These are phyloP conservation scores for Halocaridina rubra DNA, from an alignment of 2,888 invertebrate species.

Conservation along the genomic window DNA sequence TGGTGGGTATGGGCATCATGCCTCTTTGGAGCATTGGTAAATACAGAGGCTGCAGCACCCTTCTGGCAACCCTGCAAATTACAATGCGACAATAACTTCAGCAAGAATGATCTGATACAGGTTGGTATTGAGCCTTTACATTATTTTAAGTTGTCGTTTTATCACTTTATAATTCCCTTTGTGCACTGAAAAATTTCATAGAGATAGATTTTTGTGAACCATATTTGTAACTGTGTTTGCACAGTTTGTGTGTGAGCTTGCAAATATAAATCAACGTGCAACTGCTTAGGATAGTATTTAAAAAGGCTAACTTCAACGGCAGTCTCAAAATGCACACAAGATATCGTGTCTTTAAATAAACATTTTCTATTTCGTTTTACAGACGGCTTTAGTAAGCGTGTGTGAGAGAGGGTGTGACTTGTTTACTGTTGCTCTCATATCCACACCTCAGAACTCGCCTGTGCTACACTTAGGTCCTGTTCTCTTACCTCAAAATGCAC, in stretches of 20 bases:
- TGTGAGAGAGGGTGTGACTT: constrained; percentile 61
- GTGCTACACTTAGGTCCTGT: constrained; percentile 36
- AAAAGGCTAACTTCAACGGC: background rate
- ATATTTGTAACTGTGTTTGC: too few relatives aligned
- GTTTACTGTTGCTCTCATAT: constrained; percentile 56
- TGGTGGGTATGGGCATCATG: constrained; percentile 36
- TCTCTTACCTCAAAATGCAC: constrained; percentile 8
- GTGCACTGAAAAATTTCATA: too few relatives aligned
- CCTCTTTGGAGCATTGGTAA: constrained; percentile 3
- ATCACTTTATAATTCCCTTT: too few relatives aligned
- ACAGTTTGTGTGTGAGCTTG: background rate
- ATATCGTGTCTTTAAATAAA: too few relatives aligned
- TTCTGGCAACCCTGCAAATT: constrained; percentile 58
- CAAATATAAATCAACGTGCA: background rate
- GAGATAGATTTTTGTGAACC: too few relatives aligned
- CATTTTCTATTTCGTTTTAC: background rate
- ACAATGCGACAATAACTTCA: constrained; percentile 53
- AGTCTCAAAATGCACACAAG: too few relatives aligned
- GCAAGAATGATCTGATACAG: constrained; percentile 51
- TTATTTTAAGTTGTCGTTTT: too few relatives aligned
- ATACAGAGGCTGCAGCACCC: constrained; percentile 12
- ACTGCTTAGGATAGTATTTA: background rate
- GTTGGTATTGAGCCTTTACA: constrained; percentile 20
- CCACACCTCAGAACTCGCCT: constrained; percentile 38
- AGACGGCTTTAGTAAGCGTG: constrained; percentile 40